These are phyloP conservation scores for Melanitta fusca DNA, from an alignment of 2,797 vertebrate species.

Conservation along the genomic window DNA sequence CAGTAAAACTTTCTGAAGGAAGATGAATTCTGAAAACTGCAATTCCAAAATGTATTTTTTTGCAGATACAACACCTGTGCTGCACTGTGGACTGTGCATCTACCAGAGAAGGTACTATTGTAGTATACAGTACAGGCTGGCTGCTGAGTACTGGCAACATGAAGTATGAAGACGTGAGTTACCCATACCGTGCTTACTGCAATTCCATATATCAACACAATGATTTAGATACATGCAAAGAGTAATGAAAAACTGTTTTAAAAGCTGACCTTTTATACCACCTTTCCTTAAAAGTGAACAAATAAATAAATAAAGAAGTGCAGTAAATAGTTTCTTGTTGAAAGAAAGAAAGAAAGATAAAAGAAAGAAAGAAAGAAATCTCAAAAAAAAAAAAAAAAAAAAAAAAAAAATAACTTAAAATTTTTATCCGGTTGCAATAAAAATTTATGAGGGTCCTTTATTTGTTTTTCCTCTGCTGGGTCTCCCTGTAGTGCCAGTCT, in stretches of 20 bases:
- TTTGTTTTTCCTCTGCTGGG: not conserved
- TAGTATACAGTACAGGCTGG: not conserved
- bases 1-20: not conserved
- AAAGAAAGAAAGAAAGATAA: too few relatives aligned
- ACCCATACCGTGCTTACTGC: not conserved
- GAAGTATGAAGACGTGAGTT: rapidly evolving
- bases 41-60: not conserved
- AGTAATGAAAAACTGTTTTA: not conserved
- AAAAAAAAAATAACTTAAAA: not conserved
- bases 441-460: not conserved
- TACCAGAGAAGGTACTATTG: not conserved
- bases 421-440: not conserved
- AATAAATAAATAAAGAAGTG: not conserved
- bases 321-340: not conserved
- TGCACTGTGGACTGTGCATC: not conserved
- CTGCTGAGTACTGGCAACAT: rapidly evolving
- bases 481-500: not conserved
- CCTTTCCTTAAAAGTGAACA: not conserved
- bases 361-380: too few relatives aligned
- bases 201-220: not conserved
- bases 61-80: not conserved
- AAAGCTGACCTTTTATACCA: not conserved
- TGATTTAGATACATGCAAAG: not conserved
- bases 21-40: not conserved
- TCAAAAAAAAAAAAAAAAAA: too few relatives aligned